A percentile compares a stretch with the other conserved stretches of the same genome.
These are phyloP conservation scores for Pseudocheirus occidentalis DNA, from an alignment of 2,797 vertebrate species.

Conservation along the genomic window DNA sequence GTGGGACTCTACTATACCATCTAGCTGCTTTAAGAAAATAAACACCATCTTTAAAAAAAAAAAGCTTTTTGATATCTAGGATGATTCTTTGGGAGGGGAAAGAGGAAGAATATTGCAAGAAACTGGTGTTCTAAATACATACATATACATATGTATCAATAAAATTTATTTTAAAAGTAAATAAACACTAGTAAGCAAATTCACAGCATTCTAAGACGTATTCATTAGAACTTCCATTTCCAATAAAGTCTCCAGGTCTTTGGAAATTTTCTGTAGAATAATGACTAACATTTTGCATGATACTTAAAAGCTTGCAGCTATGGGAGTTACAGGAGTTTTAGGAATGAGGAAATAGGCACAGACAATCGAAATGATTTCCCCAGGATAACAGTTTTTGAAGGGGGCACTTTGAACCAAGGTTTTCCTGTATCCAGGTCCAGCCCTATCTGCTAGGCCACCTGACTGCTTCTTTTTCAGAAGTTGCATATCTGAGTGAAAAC, in stretches of 20 bases:
- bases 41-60: not conserved
- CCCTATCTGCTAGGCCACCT: not conserved
- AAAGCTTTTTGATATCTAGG: not conserved
- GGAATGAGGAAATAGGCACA: not conserved
- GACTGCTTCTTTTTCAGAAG: not conserved
- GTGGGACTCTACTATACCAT: not conserved
- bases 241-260: not conserved
- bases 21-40: not conserved
- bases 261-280: not conserved
- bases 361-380: not conserved
- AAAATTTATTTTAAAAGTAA: not conserved
- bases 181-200: not conserved
- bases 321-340: not conserved
- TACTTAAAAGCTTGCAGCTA: not conserved
- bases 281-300: not conserved
- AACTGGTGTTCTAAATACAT: not conserved
- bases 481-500: not conserved
- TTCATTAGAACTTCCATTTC: not conserved
- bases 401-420: not conserved
- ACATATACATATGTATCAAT: too few species aligned
- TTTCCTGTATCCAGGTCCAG: not conserved
- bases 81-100: not conserved
- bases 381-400: not conserved
- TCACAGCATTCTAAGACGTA: not conserved
- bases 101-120: not conserved